Conservation (phyloP, 2,113 vertebrate genomes). For the Ceyx cyanopectus region DNA sequence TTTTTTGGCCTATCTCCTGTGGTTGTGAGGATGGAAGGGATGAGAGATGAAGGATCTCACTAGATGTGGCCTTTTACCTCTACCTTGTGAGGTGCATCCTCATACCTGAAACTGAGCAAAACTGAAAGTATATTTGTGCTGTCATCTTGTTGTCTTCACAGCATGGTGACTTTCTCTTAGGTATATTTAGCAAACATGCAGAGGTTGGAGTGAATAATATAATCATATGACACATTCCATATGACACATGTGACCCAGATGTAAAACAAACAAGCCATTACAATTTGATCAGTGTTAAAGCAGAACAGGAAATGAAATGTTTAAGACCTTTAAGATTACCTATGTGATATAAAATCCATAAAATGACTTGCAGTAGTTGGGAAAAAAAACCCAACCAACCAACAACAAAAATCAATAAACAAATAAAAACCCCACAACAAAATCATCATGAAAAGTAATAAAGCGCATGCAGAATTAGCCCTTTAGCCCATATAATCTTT, state of each 20-base stretch:
- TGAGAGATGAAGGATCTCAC: neutral
- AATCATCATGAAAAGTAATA: neutral
- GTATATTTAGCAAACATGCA: neutral
- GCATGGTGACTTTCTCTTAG: neutral
- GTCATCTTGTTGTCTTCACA: neutral
- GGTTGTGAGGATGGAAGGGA: neutral
- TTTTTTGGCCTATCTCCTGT: neutral
- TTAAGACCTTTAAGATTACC: slow-evolving; percentile 14
- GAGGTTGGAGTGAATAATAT: neutral
- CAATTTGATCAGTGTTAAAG: neutral
- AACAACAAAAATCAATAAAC: neutral
- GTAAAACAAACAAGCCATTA: neutral
- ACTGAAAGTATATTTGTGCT: neutral
- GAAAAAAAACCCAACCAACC: neutral
- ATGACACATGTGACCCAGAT: neutral
- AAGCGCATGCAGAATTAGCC: neutral
- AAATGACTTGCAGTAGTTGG: neutral
- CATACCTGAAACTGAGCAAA: neutral
- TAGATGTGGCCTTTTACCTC: neutral
- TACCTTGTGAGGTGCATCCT: neutral
- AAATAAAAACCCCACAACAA: neutral
- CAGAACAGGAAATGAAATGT: neutral
- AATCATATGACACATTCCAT: slow-evolving; percentile 14
- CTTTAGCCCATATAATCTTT: neutral
- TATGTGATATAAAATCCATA: neutral